Evolutionary conservation across 2,888 invertebrate species (phyloP).

Genomic region (Choreutis nemorana): DNA sequence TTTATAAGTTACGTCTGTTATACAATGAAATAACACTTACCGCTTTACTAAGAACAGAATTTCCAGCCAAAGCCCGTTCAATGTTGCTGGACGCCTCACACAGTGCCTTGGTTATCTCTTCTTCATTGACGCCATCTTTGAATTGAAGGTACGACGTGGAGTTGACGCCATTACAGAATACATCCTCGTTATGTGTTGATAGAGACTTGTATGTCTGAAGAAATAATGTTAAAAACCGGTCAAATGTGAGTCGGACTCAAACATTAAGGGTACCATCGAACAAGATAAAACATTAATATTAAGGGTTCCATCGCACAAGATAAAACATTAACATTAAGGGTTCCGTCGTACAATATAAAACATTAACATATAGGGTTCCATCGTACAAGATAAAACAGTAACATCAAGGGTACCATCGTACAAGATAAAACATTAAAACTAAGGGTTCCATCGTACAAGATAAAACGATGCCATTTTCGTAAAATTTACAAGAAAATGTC

Average conservation of each 20-base stretch:
- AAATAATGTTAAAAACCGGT: conserved; percentile 2
- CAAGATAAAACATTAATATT: background rate
- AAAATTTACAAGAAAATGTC: too few species aligned
- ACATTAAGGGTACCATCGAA: background rate
- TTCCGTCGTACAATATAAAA: background rate
- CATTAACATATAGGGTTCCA: background rate
- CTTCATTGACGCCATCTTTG: conserved; percentile 17
- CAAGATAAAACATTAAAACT: background rate
- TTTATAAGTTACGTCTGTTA: too few species aligned
- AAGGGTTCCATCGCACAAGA: background rate
- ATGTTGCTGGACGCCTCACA: conserved; percentile 36
- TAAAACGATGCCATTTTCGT: too few species aligned
- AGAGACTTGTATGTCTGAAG: conserved; percentile 41
- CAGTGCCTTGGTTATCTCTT: conserved; percentile 20
- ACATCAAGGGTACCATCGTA: background rate
- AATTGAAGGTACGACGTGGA: conserved; percentile 28
- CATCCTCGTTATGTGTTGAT: conserved; percentile 31
- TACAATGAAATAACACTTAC: conserved; percentile 38
- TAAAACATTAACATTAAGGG: background rate
- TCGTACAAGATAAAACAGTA: background rate
- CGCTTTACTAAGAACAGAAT: conserved; percentile 37
- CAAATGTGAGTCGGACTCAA: too few species aligned
- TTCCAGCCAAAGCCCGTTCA: conserved; percentile 28
- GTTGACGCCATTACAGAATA: conserved; percentile 33
- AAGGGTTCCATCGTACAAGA: background rate